phyloP scores from a whole-genome alignment of 2,797 vertebrate species.

The Myripristis murdjan region DNA sequence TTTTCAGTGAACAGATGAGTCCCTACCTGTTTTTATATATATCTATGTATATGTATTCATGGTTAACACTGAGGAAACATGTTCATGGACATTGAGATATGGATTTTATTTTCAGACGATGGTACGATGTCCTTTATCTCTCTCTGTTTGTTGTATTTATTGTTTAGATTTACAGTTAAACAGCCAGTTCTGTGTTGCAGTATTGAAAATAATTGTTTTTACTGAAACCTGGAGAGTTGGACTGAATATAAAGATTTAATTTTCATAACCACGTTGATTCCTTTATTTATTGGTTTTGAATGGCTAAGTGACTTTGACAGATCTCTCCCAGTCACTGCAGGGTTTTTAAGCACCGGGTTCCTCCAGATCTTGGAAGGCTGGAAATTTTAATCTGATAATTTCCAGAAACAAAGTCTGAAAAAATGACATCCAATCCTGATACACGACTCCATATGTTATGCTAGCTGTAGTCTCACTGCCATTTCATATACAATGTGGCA shows the following conservation, averaged over 20 bases:
- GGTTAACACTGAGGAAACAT: neutral
- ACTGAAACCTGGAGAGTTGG: conserved; percentile 24
- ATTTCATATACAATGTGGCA: neutral
- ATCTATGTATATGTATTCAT: conserved; percentile 11
- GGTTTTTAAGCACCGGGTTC: neutral
- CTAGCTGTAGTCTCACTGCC: neutral
- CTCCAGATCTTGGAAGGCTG: neutral
- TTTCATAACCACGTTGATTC: conserved; percentile 32
- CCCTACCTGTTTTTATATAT: neutral
- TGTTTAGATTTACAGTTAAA: conserved; percentile 27
- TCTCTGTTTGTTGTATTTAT: conserved; percentile 52
- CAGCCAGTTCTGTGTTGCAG: conserved; percentile 24
- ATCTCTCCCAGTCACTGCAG: neutral
- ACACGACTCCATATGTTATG: neutral
- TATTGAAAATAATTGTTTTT: conserved; percentile 30
- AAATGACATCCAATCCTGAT: neutral
- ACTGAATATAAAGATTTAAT: conserved; percentile 50
- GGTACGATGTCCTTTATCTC: conserved; percentile 13
- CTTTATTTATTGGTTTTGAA: conserved; percentile 6
- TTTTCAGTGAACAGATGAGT: conserved; percentile 18
- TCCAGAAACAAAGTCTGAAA: neutral
- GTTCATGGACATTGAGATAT: neutral
- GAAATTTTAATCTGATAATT: no score
- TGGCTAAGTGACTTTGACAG: neutral
- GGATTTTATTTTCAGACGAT: conserved; percentile 19